Percentiles rank a stretch among this genome's conserved stretches.
phyloP scores from a whole-genome alignment of 1,140 invertebrate species.

The Trichomalopsis sarcophagae region DNA sequence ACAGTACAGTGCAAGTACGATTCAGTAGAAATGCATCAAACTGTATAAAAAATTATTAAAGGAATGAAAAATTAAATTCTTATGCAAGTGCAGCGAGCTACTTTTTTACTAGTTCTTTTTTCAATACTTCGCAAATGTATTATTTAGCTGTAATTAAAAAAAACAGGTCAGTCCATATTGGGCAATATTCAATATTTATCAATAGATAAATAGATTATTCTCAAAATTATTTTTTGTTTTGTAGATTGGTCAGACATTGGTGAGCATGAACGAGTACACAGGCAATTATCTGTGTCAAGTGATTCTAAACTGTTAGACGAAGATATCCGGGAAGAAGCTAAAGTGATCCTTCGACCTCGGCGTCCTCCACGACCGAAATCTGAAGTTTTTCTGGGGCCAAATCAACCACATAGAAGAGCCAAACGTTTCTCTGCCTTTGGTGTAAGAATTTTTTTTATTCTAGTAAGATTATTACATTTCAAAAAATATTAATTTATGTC shows the following conservation, averaged over 20 bases:
- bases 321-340: conserved; percentile 87
- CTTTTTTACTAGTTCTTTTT: too few species aligned
- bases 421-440: conserved; percentile 94
- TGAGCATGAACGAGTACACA: conserved; percentile 87
- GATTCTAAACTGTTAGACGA: conserved; percentile 92
- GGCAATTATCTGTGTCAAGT: conserved; percentile 91
- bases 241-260: conserved; percentile 86
- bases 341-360: conserved; percentile 90
- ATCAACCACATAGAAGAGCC: conserved; percentile 81
- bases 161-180: too few species aligned
- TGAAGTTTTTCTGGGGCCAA: conserved; percentile 85
- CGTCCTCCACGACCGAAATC: conserved; percentile 92
- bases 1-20: too few species aligned
- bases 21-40: too few species aligned
- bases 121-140: too few species aligned
- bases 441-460: conserved; percentile 77
- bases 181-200: too few species aligned
- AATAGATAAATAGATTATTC: conserved; percentile 42
- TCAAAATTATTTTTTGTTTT: conserved; percentile 62
- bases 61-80: too few species aligned
- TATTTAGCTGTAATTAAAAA: too few species aligned
- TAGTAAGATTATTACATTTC: too few species aligned
- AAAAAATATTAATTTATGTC: too few species aligned
- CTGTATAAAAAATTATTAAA: too few species aligned
- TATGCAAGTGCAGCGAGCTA: too few species aligned